Conservation (phyloP, 2,113 vertebrate genomes). For the Genyomyrus donnyi region DNA sequence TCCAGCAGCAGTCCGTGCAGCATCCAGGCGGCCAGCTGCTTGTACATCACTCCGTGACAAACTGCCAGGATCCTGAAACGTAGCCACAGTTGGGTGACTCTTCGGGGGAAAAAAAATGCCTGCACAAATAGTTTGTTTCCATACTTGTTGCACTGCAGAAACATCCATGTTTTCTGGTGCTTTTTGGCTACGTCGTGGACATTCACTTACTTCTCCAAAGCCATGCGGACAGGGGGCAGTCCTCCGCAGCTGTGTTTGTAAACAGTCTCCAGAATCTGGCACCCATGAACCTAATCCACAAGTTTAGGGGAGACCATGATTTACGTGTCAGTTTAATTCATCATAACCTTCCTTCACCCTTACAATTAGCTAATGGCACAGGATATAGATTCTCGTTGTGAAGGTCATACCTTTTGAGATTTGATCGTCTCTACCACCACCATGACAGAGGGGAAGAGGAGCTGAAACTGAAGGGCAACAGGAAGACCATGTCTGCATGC, state of each 20-base stretch:
- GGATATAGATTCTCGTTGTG: not conserved
- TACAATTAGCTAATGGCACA: not conserved
- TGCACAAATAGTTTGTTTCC: not conserved
- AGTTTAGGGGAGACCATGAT: conserved; percentile 17
- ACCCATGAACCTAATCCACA: conserved; percentile 82
- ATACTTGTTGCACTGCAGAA: not conserved
- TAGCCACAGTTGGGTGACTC: not conserved
- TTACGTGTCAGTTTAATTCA: not conserved
- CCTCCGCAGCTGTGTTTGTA: conserved; percentile 95
- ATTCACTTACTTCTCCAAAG: conserved; percentile 82
- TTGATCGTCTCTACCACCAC: conserved; percentile 92
- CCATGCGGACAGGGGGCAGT: conserved; percentile 85
- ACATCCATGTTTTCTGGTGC: not conserved
- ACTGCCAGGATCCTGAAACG: conserved; percentile 79
- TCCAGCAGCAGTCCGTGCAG: conserved; percentile 88
- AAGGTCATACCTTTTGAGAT: conserved; percentile 78
- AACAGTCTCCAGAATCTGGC: conserved; percentile 91
- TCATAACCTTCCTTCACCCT: not conserved
- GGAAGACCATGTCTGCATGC: not conserved
- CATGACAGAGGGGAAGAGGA: conserved; percentile 96
- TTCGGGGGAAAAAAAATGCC: not conserved
- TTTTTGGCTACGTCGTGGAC: not conserved
- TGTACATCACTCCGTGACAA: conserved; percentile 96
- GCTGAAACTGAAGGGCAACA: conserved; percentile 73
- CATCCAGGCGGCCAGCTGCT: conserved; percentile 98